These are phyloP conservation scores for Xerus rutilus DNA, from an alignment of 2,797 vertebrate species.

Conservation along the genomic window DNA sequence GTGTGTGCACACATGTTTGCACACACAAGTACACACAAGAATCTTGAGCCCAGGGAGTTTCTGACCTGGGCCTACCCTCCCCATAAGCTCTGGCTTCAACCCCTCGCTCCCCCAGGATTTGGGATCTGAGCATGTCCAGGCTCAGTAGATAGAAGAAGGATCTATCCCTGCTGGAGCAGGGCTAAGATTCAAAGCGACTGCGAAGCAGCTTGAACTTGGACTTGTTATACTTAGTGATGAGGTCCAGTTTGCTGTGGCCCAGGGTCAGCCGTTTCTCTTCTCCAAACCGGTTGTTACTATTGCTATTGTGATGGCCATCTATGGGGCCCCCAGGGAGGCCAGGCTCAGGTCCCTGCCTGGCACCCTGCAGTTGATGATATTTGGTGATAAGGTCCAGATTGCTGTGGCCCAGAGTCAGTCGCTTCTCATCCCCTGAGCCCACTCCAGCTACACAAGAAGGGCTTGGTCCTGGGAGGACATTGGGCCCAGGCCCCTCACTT, in stretches of 20 bases:
- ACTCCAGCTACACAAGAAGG: conserved; percentile 45
- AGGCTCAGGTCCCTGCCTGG: conserved; percentile 86
- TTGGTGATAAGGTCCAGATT: conserved; percentile 94
- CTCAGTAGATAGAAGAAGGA: neutral
- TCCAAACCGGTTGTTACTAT: conserved; percentile 80
- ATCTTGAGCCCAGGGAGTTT: neutral
- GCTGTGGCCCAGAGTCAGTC: conserved; percentile 93
- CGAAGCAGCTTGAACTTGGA: conserved; percentile 93
- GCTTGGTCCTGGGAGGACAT: conserved; percentile 83
- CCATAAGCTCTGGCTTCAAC: neutral
- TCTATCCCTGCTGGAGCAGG: neutral
- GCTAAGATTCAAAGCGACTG: conserved; percentile 95
- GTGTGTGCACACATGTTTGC: neutral
- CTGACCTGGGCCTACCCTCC: neutral
- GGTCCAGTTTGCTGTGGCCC: conserved; percentile 98
- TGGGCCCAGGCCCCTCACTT: conserved; percentile 84
- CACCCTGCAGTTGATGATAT: conserved; percentile 91
- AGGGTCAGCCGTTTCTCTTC: conserved; percentile 95
- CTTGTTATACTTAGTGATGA: conserved; percentile 97
- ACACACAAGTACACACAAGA: neutral
- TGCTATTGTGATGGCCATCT: conserved; percentile 66
- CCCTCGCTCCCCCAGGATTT: neutral
- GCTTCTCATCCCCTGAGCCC: conserved; percentile 89
- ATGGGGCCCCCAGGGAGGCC: neutral
- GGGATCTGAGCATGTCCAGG: neutral